Percentiles rank a stretch among this genome's conserved stretches.
These are phyloP conservation scores for Cryptomyrus ogoouensis DNA, from an alignment of 2,113 vertebrate species.

Conservation along the genomic window DNA sequence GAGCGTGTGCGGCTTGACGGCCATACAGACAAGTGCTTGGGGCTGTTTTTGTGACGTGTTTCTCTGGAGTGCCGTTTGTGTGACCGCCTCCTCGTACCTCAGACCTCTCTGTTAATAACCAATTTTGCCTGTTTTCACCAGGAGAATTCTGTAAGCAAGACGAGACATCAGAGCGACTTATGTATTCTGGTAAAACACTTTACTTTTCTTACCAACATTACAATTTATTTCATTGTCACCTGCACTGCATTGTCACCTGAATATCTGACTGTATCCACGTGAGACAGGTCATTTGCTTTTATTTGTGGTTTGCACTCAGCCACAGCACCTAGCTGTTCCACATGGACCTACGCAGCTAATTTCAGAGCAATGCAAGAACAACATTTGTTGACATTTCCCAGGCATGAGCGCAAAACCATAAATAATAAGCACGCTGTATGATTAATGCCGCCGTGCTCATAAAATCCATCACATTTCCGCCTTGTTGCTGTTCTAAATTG, in stretches of 20 bases:
- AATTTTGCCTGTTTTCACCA: constrained; percentile 35
- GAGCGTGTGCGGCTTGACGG: not conserved
- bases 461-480: not conserved
- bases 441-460: not conserved
- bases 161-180: constrained; percentile 6
- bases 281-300: not conserved
- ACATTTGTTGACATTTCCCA: constrained; percentile 9
- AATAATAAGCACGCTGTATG: not conserved
- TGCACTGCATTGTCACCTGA: constrained; percentile 4
- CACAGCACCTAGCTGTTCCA: not conserved
- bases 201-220: constrained; percentile 10
- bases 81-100: not conserved
- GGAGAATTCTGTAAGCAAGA: constrained; percentile 34
- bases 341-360: not conserved
- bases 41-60: not conserved
- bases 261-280: not conserved
- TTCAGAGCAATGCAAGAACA: not conserved
- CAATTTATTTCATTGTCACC: not conserved
- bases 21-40: not conserved
- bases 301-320: not conserved
- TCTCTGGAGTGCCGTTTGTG: not conserved
- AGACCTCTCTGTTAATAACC: constrained; percentile 21
- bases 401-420: not conserved
- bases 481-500: not conserved
- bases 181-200: constrained; percentile 18